Conservation (phyloP, 2,797 vertebrate genomes). For the Danio aesculapii region DNA sequence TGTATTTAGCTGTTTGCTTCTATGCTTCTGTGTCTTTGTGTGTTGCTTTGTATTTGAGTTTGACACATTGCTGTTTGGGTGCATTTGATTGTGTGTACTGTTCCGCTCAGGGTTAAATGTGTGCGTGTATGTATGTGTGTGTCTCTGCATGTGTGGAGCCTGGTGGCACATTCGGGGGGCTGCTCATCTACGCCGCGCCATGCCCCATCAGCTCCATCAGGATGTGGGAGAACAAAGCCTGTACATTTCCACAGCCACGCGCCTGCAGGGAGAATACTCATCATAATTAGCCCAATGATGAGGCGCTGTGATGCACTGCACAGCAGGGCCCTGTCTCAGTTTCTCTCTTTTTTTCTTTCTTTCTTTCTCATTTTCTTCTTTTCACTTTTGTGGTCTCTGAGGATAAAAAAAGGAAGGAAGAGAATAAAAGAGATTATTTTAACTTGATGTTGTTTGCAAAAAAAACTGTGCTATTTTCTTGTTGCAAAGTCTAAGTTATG, state of each 20-base stretch:
- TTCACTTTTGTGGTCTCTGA: constrained; percentile 63
- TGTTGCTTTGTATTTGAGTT: constrained; percentile 46
- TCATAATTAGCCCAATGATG: constrained; percentile 88
- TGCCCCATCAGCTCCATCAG: constrained; percentile 81
- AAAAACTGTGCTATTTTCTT: constrained; percentile 20
- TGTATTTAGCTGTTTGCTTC: constrained; percentile 29
- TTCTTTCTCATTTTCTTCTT: constrained; percentile 62
- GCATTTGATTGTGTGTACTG: constrained; percentile 37
- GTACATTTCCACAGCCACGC: constrained; percentile 77
- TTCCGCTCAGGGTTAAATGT: constrained; percentile 37
- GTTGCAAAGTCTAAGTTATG: constrained; percentile 10
- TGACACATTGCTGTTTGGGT: constrained; percentile 36
- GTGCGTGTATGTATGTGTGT: constrained; percentile 51
- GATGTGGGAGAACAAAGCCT: constrained; percentile 84
- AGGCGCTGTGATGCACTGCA: constrained; percentile 77
- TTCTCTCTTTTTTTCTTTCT: constrained; percentile 62
- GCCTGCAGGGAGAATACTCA: constrained; percentile 84
- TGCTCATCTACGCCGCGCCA: constrained; percentile 78
- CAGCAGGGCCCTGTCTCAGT: constrained; percentile 77
- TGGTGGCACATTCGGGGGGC: constrained; percentile 57
- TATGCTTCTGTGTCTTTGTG: constrained; percentile 49
- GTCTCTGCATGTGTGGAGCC: constrained; percentile 56
- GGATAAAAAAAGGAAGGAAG: constrained; percentile 28
- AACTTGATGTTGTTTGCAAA: constrained; percentile 26
- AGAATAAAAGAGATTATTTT: constrained; percentile 31